Evolutionary conservation across 37 sponge, comb jelly and placozoan species (phyloP).

Genomic region (Cliona cf. orientalis): DNA sequence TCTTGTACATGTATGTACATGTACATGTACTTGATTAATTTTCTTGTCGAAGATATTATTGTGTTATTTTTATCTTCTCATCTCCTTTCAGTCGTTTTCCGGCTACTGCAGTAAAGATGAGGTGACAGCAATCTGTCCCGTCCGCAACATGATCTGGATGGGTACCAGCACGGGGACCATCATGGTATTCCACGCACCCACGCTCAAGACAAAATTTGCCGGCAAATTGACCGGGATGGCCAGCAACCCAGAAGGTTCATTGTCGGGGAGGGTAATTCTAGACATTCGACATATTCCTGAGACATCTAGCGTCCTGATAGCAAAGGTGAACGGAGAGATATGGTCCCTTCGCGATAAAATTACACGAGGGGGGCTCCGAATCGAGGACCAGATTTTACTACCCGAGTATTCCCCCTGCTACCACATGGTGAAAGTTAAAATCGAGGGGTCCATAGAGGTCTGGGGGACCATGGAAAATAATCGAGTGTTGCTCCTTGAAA

Average conservation of each 20-base stretch:
- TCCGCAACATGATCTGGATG: constrained; percentile 67
- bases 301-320: constrained; percentile 42
- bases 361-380: constrained; percentile 5
- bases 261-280: constrained; percentile 21
- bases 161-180: constrained; percentile 56
- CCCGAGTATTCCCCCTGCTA: constrained; percentile 33
- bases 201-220: constrained; percentile 37
- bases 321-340: constrained; percentile 40
- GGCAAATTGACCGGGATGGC: constrained; percentile 17
- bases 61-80: not conserved
- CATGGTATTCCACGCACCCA: constrained; percentile 51
- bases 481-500: constrained; percentile 31
- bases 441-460: constrained; percentile 33
- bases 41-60: too few species aligned
- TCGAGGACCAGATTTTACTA: constrained; percentile 18
- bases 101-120: constrained; percentile 60
- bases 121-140: constrained; percentile 62
- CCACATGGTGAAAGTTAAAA: constrained; percentile 52
- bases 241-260: not conserved
- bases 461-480: constrained; percentile 79
- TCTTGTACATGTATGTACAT: too few species aligned
- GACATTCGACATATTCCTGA: constrained; percentile 63
- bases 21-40: too few species aligned
- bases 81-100: constrained; percentile 30
- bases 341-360: constrained; percentile 56